Evolutionary conservation across 2,888 invertebrate genomes (phyloP), one percentile per base, ranked within the genome.

Genomic region (Clostera curtula): DNA sequence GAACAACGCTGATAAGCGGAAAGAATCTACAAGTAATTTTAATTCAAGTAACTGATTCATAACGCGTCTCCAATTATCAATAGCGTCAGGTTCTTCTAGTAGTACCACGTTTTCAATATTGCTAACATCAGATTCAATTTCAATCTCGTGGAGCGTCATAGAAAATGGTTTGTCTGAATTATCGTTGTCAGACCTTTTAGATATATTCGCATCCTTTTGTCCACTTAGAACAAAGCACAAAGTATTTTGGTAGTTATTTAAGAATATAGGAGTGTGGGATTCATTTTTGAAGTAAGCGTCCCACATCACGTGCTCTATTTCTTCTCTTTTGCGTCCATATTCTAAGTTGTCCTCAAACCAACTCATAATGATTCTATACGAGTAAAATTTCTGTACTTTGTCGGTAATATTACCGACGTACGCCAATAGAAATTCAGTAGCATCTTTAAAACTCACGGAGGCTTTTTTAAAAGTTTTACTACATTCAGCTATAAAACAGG

Each of bases 401-500:
- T 84, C 67, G 0, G 52, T 52, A 14, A 89, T 77, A 35, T 83
- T 80, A 2, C 82, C 76, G 0, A 86, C 85, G 34, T 86, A 79
- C 27, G 85, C 74, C 1, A 88, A 69, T 19, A 90, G 86, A 57
- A 92, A 92, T 37, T 87, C 66, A 0, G 89, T 87, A 1, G 90
- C 86, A 9, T 87, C 80, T 34, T 86, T 85, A 8, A 90, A 87
- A 0, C 86, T 70, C 1, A 92, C 86, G 0, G 87, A 70, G 26
- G 89, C 85, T 15, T 83, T 71, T 42, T 82, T 77, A 39, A 92
- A 90, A 25, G 88, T 87, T 24, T 74, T 64, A 35, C 90, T 88
- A 43, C 90, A 90, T 22, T 85, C 73, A 0, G 82, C 75, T 69
- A 90, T 87, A 49, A 88, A 88, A 0, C 72, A 56, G 0, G 76